Percentiles rank a stretch among this genome's conserved stretches.
Evolutionary conservation across 2,888 invertebrate species (phyloP).

Genomic region (Drosophila cracens): DNA sequence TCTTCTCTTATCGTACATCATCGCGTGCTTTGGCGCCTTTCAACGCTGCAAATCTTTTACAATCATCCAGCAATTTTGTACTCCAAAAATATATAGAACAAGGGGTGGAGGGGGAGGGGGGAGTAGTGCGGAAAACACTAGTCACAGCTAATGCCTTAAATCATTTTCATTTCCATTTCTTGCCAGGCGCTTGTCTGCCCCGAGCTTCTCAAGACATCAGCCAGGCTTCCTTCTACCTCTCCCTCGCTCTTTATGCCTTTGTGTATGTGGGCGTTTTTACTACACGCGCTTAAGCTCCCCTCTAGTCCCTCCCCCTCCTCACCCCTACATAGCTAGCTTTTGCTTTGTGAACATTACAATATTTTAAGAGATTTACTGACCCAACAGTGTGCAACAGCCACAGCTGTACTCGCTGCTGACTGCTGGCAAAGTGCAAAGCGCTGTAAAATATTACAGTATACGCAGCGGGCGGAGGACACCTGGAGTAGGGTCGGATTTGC

Average conservation of each 20-base stretch:
- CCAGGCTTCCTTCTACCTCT: neutral
- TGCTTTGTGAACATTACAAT: constrained; percentile 59
- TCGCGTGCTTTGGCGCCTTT: constrained; percentile 67
- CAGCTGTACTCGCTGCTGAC: constrained; percentile 7
- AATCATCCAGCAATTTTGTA: constrained; percentile 68
- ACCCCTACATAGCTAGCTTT: constrained; percentile 2
- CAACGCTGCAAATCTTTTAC: constrained; percentile 72
- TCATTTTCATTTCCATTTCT: constrained; percentile 79
- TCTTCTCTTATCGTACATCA: constrained; percentile 64
- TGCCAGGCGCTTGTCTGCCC: constrained; percentile 49
- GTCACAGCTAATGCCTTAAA: constrained; percentile 71
- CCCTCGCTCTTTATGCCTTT: neutral
- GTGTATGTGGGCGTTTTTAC: constrained; percentile 57
- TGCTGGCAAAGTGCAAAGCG: constrained; percentile 71
- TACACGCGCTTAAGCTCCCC: constrained; percentile 56
- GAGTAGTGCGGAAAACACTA: neutral
- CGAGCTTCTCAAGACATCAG: constrained; percentile 45
- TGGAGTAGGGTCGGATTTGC: constrained; percentile 54
- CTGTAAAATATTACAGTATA: constrained; percentile 72
- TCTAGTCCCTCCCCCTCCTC: neutral
- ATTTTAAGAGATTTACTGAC: constrained; percentile 79
- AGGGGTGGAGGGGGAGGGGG: no score
- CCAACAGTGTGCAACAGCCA: constrained; percentile 39
- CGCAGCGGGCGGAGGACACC: constrained; percentile 32
- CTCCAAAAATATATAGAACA: constrained; percentile 32